phyloP scores from a whole-genome alignment of 2,113 vertebrate genomes.

The Gopherus evgoodei region DNA sequence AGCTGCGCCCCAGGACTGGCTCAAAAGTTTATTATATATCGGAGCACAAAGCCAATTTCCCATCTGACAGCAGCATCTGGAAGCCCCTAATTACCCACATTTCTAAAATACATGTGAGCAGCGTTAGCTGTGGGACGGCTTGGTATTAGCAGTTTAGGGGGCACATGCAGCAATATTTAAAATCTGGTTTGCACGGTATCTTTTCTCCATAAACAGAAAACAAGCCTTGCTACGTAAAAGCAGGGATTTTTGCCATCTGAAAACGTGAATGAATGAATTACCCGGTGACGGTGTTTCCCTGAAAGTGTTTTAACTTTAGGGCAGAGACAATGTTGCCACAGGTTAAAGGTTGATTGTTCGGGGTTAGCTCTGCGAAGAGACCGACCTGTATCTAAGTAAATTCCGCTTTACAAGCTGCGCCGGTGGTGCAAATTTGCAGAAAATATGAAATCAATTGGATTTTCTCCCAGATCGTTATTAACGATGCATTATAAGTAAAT shows the following conservation, averaged over 20 bases:
- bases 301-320: neutral
- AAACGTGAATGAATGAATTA: accelerated
- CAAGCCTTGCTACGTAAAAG: neutral
- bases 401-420: neutral
- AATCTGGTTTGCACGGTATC: neutral
- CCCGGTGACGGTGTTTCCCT: accelerated
- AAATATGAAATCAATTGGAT: slow-evolving; percentile 7
- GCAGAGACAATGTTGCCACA: neutral
- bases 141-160: neutral
- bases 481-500: neutral
- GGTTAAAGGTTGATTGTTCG: neutral
- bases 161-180: neutral
- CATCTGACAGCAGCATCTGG: slow-evolving; percentile 66
- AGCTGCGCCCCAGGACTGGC: slow-evolving; percentile 46
- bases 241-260: accelerated
- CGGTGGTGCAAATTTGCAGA: neutral
- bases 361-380: neutral
- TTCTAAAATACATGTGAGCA: slow-evolving; percentile 41
- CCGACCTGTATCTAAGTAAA: neutral
- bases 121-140: slow-evolving; percentile 11
- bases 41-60: slow-evolving; percentile 50
- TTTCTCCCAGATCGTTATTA: neutral
- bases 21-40: slow-evolving; percentile 54
- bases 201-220: neutral
- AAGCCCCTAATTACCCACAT: slow-evolving; percentile 55